Percentiles rank a stretch among this genome's conserved stretches.
Evolutionary conservation across 1,140 invertebrate species (phyloP).

Genomic region (Drosophila aff.): DNA sequence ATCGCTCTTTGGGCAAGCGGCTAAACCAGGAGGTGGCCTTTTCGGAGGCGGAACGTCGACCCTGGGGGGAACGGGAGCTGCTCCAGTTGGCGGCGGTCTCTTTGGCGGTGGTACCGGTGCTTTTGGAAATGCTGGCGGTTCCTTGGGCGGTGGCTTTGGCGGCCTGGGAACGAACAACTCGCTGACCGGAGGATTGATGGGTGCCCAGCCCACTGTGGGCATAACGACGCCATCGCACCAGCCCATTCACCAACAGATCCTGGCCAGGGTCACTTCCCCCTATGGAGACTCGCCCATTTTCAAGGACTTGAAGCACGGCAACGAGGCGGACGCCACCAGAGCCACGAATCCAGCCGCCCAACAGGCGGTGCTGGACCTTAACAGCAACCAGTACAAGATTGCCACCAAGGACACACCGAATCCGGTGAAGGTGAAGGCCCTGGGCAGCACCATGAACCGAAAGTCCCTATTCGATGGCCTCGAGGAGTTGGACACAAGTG

Average conservation of each 20-base stretch:
- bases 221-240: constrained; percentile 57
- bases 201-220: constrained; percentile 41
- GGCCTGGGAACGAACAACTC: constrained; percentile 43
- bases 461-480: constrained; percentile 90
- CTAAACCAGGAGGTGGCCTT: constrained; percentile 76
- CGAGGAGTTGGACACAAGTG: constrained; percentile 88
- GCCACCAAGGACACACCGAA: constrained; percentile 86
- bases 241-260: constrained; percentile 89
- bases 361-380: constrained; percentile 87
- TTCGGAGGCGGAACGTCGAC: constrained; percentile 80
- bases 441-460: constrained; percentile 86
- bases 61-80: constrained; percentile 45
- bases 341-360: constrained; percentile 90
- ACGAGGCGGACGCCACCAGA: constrained; percentile 90
- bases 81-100: constrained; percentile 74
- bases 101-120: constrained; percentile 83
- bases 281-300: constrained; percentile 92
- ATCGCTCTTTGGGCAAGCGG: constrained; percentile 73
- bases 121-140: constrained; percentile 48
- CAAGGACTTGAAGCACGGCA: constrained; percentile 88
- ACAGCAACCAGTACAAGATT: constrained; percentile 87
- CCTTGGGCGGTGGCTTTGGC: constrained; percentile 55
- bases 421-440: constrained; percentile 88
- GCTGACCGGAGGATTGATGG: constrained; percentile 53
- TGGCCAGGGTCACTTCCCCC: constrained; percentile 89